A percentile compares a stretch with the other conserved stretches of the same genome.
Conservation (phyloP, 2,797 vertebrate species). For the Trachurus trachurus region DNA sequence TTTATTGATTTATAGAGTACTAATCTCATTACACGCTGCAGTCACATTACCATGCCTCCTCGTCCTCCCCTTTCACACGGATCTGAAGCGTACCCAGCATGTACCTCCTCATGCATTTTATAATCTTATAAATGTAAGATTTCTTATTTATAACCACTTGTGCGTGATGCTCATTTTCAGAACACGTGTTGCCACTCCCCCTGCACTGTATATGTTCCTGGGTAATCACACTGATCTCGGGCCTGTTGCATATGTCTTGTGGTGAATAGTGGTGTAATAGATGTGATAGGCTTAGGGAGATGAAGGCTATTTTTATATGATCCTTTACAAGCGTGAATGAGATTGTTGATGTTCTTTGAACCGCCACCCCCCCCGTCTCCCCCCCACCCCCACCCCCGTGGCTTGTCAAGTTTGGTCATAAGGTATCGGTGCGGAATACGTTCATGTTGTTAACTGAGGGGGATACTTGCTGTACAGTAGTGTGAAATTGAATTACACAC, state of each 20-base stretch:
- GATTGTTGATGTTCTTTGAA: conserved; percentile 57
- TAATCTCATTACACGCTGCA: conserved; percentile 80
- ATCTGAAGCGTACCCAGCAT: conserved; percentile 45
- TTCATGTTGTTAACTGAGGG: conserved; percentile 44
- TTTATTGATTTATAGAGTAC: conserved; percentile 80
- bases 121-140: conserved; percentile 61
- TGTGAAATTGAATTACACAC: conserved; percentile 65
- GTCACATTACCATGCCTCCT: conserved; percentile 69
- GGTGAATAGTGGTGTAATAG: conserved; percentile 30
- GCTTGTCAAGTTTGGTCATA: conserved; percentile 50
- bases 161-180: conserved; percentile 55
- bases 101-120: conserved; percentile 56
- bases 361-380: no score
- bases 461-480: conserved; percentile 28
- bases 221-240: conserved; percentile 49
- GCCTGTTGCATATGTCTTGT: conserved; percentile 34
- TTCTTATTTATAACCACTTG: conserved; percentile 58
- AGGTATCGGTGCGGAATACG: conserved; percentile 37
- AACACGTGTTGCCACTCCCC: conserved; percentile 37
- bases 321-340: conserved; percentile 64
- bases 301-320: conserved; percentile 63
- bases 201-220: conserved; percentile 29
- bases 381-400: conserved; percentile 8
- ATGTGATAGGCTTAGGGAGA: conserved; percentile 52
- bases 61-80: conserved; percentile 60